A percentile compares a stretch with the other conserved stretches of the same genome.
These are phyloP conservation scores for Cephalophus harveyi DNA, from an alignment of 2,113 vertebrate genomes.

Conservation along the genomic window DNA sequence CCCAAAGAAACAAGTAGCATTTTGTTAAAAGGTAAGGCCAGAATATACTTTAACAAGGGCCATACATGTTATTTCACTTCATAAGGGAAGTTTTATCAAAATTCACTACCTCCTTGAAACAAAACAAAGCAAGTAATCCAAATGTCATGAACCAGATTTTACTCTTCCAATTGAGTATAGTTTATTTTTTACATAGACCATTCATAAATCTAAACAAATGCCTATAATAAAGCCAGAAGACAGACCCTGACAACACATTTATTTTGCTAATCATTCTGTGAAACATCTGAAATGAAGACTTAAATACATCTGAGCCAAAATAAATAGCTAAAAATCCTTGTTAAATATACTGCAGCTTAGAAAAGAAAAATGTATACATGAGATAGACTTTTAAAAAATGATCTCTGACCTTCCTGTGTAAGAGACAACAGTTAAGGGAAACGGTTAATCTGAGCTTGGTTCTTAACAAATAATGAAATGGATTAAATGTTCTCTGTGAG, in stretches of 20 bases:
- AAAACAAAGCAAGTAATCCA: not conserved
- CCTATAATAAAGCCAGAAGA: not conserved
- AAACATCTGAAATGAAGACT: slow-evolving; percentile 12
- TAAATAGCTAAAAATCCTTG: not conserved
- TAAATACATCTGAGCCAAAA: slow-evolving; percentile 20
- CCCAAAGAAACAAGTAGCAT: slow-evolving; percentile 2
- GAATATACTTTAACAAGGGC: slow-evolving; percentile 23
- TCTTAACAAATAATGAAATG: slow-evolving; percentile 52
- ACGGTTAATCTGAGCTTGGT: slow-evolving; percentile 6
- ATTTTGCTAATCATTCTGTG: slow-evolving; percentile 24
- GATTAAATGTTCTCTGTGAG: slow-evolving; percentile 19
- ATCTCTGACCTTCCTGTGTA: slow-evolving; percentile 45
- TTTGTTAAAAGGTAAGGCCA: not conserved
- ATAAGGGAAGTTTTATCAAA: slow-evolving; percentile 13
- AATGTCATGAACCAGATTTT: slow-evolving; percentile 9
- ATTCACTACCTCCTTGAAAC: not conserved
- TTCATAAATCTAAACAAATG: slow-evolving; percentile 4
- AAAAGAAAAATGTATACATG: slow-evolving; percentile 33
- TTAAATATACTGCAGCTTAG: not conserved
- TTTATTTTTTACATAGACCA: not conserved
- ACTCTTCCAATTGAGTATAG: not conserved
- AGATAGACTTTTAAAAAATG: not conserved
- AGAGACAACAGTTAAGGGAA: slow-evolving; percentile 18
- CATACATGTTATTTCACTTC: not conserved
- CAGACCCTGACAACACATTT: not conserved